These are phyloP conservation scores for Antennarius striatus DNA, from an alignment of 2,113 vertebrate species.

Conservation along the genomic window DNA sequence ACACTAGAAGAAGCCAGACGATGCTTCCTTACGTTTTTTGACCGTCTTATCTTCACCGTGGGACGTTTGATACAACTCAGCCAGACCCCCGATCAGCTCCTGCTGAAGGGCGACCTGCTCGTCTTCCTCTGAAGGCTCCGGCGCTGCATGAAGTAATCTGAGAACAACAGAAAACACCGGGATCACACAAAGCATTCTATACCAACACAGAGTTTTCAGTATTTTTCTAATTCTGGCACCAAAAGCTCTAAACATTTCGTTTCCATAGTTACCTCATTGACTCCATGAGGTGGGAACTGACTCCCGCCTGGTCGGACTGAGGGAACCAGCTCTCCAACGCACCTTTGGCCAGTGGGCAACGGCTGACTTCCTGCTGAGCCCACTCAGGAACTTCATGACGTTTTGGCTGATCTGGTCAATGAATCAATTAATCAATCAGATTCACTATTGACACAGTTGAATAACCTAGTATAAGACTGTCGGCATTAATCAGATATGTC, in stretches of 20 bases:
- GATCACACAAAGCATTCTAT: background rate
- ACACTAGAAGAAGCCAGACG: too few relatives aligned
- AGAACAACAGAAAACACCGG: background rate
- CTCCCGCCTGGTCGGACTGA: conserved; percentile 85
- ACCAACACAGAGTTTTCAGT: too few relatives aligned
- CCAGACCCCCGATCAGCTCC: conserved; percentile 81
- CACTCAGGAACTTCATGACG: conserved; percentile 82
- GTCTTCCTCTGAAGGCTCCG: conserved; percentile 48
- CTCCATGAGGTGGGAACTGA: conserved; percentile 89
- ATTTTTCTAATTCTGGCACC: too few relatives aligned
- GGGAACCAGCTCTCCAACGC: conserved; percentile 88
- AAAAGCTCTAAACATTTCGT: background rate
- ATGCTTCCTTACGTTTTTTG: conserved; percentile 83
- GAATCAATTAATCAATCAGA: background rate
- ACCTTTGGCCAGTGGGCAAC: conserved; percentile 58
- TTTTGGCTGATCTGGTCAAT: conserved; percentile 22
- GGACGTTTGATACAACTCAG: conserved; percentile 86
- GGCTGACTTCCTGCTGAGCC: conserved; percentile 84
- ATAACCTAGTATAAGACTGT: background rate
- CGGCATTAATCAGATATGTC: too few relatives aligned
- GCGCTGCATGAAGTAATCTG: conserved; percentile 85
- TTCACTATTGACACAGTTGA: background rate
- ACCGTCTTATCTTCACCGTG: conserved; percentile 68
- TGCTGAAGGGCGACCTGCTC: conserved; percentile 64
- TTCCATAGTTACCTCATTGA: conserved; percentile 83